Evolutionary conservation across 2,797 vertebrate genomes (phyloP).

Genomic region (Thamnophis elegans): DNA sequence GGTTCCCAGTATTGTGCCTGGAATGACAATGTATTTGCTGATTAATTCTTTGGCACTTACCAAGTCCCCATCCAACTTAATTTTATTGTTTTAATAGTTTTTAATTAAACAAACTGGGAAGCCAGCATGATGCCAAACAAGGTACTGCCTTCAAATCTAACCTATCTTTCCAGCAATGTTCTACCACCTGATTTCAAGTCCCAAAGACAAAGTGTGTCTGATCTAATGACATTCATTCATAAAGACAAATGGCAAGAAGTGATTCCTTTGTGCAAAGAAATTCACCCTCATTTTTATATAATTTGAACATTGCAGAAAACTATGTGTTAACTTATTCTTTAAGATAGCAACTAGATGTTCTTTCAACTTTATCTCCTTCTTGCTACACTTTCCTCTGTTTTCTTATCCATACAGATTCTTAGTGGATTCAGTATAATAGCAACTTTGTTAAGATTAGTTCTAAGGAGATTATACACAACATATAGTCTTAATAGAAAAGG

Average conservation of each 20-base stretch:
- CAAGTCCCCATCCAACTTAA: background rate
- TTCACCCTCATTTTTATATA: background rate
- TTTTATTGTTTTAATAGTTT: background rate
- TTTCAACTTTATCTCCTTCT: background rate
- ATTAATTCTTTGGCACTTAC: background rate
- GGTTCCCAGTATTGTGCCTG: background rate
- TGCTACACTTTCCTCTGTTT: background rate
- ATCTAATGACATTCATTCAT: constrained; percentile 25
- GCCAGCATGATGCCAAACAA: background rate
- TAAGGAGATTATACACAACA: background rate
- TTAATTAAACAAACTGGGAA: constrained; percentile 4
- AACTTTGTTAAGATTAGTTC: background rate
- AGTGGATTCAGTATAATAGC: background rate
- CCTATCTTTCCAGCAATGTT: background rate
- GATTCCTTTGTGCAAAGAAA: background rate
- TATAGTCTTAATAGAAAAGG: background rate
- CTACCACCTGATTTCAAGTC: background rate
- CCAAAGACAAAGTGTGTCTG: background rate
- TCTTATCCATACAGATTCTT: background rate
- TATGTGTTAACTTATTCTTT: background rate
- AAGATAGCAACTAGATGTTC: background rate
- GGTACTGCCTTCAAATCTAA: background rate
- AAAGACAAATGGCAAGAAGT: constrained; percentile 32
- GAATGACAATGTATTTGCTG: background rate
- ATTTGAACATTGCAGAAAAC: background rate